Evolutionary conservation across 2,113 vertebrate species (phyloP).

Genomic region (Rhinogobius similis): DNA sequence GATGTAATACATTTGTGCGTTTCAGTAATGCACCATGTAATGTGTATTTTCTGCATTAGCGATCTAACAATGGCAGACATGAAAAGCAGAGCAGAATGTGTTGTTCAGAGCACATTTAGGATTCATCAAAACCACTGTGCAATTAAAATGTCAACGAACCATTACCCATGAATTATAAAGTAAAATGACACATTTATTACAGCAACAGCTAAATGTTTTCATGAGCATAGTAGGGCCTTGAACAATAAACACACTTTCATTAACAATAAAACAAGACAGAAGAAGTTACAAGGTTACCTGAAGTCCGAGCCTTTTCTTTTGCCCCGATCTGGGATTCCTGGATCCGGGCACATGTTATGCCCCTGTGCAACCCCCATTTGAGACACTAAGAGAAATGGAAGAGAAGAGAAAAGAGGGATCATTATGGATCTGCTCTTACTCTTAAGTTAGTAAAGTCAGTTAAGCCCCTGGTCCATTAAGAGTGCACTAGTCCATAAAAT

Average conservation of each 20-base stretch:
- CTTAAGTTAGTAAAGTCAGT: not conserved
- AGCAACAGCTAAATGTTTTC: not conserved
- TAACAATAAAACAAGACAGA: not conserved
- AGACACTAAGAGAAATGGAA: constrained; percentile 80
- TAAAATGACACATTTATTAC: constrained; percentile 1
- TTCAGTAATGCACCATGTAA: constrained; percentile 13
- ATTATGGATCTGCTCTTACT: not conserved
- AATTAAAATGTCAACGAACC: constrained; percentile 5
- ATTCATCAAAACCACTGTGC: not conserved
- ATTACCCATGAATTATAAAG: constrained; percentile 6
- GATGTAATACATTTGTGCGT: constrained; percentile 35
- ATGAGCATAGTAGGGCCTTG: not conserved
- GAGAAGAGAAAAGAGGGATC: not conserved
- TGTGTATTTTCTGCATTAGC: not conserved
- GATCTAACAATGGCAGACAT: not conserved
- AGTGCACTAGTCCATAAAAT: constrained; percentile 2
- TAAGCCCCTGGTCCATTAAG: not conserved
- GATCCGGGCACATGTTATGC: constrained; percentile 99
- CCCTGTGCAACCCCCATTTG: constrained; percentile 98
- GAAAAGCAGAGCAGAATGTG: not conserved
- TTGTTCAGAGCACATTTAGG: not conserved
- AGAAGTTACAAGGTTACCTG: constrained; percentile 82
- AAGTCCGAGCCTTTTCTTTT: constrained; percentile 98
- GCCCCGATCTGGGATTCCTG: constrained; percentile 94
- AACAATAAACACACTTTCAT: not conserved